Percentiles rank a stretch among this genome's conserved stretches.
Evolutionary conservation across 1,140 invertebrate genomes (phyloP).

Genomic region (Heterodera carotae): DNA sequence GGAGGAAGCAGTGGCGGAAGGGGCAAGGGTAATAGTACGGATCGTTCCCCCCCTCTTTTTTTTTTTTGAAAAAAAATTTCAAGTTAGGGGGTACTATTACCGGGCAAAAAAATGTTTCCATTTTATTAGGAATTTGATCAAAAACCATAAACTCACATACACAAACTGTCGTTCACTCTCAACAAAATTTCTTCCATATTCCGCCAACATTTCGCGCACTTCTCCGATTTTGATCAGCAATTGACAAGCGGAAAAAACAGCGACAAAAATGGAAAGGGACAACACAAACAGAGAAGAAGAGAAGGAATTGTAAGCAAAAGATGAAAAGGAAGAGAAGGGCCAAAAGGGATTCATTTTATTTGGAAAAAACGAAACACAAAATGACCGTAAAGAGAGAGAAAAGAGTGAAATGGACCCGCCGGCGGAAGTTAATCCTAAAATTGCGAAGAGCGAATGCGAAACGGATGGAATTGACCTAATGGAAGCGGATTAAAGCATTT

Average conservation of each 20-base stretch:
- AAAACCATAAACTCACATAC: constrained; percentile 1
- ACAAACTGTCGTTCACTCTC: neutral
- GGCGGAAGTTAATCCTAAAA: neutral
- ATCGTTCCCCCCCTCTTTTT: too few species aligned
- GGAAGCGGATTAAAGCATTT: too few species aligned
- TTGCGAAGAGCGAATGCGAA: neutral
- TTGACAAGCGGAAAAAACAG: constrained; percentile 1
- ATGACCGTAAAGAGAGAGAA: neutral
- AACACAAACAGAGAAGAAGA: neutral
- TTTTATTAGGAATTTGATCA: too few species aligned
- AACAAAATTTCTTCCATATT: constrained; percentile 12
- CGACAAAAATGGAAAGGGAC: neutral
- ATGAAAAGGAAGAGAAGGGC: neutral
- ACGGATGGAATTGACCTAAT: too few species aligned
- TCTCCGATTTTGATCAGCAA: constrained; percentile 12
- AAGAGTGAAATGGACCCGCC: neutral
- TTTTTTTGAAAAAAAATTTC: too few species aligned
- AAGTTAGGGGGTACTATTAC: too few species aligned
- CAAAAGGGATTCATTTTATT: too few species aligned
- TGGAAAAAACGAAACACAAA: neutral
- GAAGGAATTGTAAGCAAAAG: neutral
- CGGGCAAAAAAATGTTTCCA: too few species aligned
- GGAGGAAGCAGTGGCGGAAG: too few species aligned
- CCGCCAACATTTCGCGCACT: neutral
- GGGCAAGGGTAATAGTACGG: too few species aligned